These are phyloP conservation scores for Leptopilina drosophilae DNA, from an alignment of 2,888 invertebrate genomes.

Conservation along the genomic window DNA sequence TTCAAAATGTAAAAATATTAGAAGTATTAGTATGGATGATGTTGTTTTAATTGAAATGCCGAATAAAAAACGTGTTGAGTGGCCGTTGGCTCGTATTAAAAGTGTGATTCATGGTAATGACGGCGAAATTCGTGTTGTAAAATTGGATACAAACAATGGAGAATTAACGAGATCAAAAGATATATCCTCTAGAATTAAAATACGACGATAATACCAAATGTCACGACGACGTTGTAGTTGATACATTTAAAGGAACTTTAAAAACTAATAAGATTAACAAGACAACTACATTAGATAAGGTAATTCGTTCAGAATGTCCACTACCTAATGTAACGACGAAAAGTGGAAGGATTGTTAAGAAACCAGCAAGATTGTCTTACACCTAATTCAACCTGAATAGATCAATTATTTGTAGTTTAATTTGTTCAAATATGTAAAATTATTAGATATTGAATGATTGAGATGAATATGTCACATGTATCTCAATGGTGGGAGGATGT, in stretches of 20 bases:
- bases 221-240: background rate
- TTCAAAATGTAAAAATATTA: background rate
- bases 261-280: no score
- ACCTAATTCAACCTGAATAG: no score
- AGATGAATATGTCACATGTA: no score
- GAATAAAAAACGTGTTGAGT: slow-evolving; percentile 48
- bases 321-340: no score
- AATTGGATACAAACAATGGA: slow-evolving; percentile 2
- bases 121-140: slow-evolving; percentile 23
- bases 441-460: no score
- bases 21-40: slow-evolving; percentile 35
- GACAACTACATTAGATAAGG: no score
- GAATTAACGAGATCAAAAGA: slow-evolving; percentile 17
- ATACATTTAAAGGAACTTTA: background rate
- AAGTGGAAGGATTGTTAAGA: no score
- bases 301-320: no score
- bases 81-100: slow-evolving; percentile 49
- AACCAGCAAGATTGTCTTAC: no score
- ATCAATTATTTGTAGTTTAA: no score
- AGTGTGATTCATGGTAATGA: slow-evolving; percentile 9
- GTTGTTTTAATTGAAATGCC: slow-evolving; percentile 48
- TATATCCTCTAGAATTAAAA: slow-evolving; percentile 42
- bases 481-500: no score
- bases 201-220: background rate
- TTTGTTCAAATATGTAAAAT: no score